Evolutionary conservation across 1,140 invertebrate genomes (phyloP).

Genomic region (Eubasilissa regina): DNA sequence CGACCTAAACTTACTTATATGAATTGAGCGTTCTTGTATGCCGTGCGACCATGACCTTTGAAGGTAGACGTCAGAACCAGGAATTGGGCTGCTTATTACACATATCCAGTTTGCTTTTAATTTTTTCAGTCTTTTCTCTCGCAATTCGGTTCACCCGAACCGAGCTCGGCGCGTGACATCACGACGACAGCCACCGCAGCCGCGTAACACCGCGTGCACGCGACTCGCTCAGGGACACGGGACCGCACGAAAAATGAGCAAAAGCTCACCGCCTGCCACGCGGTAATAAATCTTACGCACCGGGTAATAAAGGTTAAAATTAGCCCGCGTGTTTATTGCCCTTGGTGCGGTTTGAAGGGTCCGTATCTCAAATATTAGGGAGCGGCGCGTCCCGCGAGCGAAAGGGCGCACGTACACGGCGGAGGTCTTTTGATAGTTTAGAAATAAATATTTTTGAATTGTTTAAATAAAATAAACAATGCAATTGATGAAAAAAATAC

Average conservation of each 20-base stretch:
- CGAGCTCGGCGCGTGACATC: background rate
- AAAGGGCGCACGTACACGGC: background rate
- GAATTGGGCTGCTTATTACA: no score
- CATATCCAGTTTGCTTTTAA: no score
- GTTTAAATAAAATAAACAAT: no score
- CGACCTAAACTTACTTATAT: no score
- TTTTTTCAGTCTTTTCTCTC: no score
- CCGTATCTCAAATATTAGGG: conserved; percentile 27
- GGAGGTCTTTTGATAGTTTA: no score
- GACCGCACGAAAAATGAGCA: conserved; percentile 12
- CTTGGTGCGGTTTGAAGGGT: conserved; percentile 25
- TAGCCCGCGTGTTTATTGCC: conserved; percentile 16
- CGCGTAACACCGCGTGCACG: background rate
- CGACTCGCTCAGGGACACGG: conserved; percentile 1
- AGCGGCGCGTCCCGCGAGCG: background rate
- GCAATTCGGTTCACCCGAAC: background rate
- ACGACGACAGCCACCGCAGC: conserved; percentile 20
- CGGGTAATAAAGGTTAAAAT: conserved; percentile 41
- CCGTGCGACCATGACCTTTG: no score
- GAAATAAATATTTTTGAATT: no score
- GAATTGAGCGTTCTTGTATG: no score
- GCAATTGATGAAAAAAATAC: no score
- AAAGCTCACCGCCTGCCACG: conserved; percentile 22
- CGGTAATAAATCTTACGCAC: conserved; percentile 38
- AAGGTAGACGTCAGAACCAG: no score